Evolutionary conservation across 2,797 vertebrate genomes (phyloP), one percentile per base, ranked within the genome.

Genomic region (Esox lucius): DNA sequence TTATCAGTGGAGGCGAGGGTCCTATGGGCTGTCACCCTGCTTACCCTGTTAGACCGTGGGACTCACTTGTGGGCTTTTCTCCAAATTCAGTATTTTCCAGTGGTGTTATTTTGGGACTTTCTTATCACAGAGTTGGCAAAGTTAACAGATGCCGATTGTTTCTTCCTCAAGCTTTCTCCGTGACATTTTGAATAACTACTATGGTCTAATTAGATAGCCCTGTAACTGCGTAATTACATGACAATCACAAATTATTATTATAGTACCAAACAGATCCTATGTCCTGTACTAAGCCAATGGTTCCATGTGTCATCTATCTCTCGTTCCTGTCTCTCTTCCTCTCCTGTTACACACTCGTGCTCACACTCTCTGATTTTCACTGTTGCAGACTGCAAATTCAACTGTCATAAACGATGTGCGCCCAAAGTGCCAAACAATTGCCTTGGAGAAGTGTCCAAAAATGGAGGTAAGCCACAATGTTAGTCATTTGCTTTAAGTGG

Each of bases 351-450:
- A 49, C 59, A 35, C 31, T 59, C 22, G 26, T n/a, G 51, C 26
- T 65, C 76, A 74, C 78, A 72, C 78, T 78, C 70, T 80, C 70
- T 76, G 42, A 66, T 19, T 61, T 68, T 73, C 68, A n/a, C 64
- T 42, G 74, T 77, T 83, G 72, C 72, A 98, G 97, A 99, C 86
- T 99, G 97, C 90, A 97, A 94, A 83, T 99, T 99, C 90, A 99
- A 99, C 85, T 99, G 97, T 86, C 97, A 99, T 80, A 99, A 99
- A 89, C 96, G 97, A 75, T 99, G 97, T 91, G 95, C 96, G 68
- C 87, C 96, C 0, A 99, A 97, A 94, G 96, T 99, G 80, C 96
- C 97, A 75, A 97, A 98, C 93, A 97, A 99, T 94, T 99, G 97
- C 84, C 93, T 98, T 65, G 97, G 97, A 48, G 97, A 99, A 88